Evolutionary conservation across 2,888 invertebrate genomes (phyloP).

Genomic region (Drosophila atripex): DNA sequence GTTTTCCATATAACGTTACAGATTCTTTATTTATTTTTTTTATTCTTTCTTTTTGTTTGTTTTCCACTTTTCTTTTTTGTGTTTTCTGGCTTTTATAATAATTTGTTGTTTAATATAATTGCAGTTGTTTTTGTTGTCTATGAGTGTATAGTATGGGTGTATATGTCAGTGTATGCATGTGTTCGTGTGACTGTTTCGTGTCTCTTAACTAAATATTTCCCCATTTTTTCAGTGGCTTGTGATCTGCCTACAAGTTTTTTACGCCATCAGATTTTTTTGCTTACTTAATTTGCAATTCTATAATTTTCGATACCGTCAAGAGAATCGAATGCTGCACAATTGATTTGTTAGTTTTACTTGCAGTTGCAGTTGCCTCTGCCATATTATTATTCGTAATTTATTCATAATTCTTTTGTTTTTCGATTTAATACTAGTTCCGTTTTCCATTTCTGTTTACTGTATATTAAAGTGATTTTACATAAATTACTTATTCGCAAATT

Average conservation of each 20-base stretch:
- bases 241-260: slow-evolving; percentile 45
- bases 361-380: slow-evolving; percentile 43
- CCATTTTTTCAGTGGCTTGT: slow-evolving; percentile 32
- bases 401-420: slow-evolving; percentile 60
- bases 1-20: slow-evolving; percentile 83
- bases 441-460: slow-evolving; percentile 54
- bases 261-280: slow-evolving; percentile 24
- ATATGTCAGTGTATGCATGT: slow-evolving; percentile 30
- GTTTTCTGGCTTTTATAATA: slow-evolving; percentile 67
- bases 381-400: slow-evolving; percentile 65
- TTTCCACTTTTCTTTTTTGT: slow-evolving; percentile 56
- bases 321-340: slow-evolving; percentile 52
- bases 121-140: slow-evolving; percentile 61
- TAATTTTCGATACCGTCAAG: slow-evolving; percentile 40
- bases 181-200: slow-evolving; percentile 44
- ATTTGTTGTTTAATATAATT: slow-evolving; percentile 73
- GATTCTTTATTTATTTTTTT: slow-evolving; percentile 79
- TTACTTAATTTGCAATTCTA: slow-evolving; percentile 42
- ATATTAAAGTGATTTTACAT: slow-evolving; percentile 75
- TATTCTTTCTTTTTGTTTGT: slow-evolving; percentile 57
- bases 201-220: slow-evolving; percentile 64
- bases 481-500: slow-evolving; percentile 73
- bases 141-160: slow-evolving; percentile 53
- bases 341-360: slow-evolving; percentile 54
- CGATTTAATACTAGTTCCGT: slow-evolving; percentile 67